These are phyloP conservation scores for Myrmecobius fasciatus DNA, from an alignment of 2,113 vertebrate species.

Conservation along the genomic window DNA sequence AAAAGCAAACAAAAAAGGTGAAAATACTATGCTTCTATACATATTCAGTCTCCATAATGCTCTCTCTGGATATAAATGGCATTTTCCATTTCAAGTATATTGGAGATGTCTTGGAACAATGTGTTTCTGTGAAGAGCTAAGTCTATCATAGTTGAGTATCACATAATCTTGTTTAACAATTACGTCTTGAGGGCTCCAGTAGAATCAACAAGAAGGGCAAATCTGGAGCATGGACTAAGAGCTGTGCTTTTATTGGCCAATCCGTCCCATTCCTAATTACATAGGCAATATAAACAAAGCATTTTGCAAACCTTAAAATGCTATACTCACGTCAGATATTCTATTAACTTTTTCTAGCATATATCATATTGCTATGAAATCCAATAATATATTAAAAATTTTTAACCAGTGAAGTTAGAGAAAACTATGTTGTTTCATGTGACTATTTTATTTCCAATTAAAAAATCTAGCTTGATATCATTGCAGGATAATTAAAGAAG, in stretches of 20 bases:
- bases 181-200: neutral
- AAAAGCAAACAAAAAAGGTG: too few relatives aligned
- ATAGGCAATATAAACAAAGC: neutral
- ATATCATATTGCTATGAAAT: neutral
- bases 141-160: too few relatives aligned
- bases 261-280: neutral
- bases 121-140: too few relatives aligned
- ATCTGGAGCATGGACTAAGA: neutral
- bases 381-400: neutral
- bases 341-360: constrained; percentile 16
- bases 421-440: neutral
- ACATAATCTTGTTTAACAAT: neutral
- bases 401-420: neutral
- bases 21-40: too few relatives aligned
- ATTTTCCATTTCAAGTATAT: too few relatives aligned
- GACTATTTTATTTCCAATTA: neutral
- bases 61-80: too few relatives aligned
- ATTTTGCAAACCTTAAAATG: neutral
- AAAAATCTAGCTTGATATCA: neutral
- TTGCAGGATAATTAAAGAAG: neutral
- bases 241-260: neutral
- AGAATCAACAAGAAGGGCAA: neutral
- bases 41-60: too few relatives aligned
- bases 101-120: too few relatives aligned
- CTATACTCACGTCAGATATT: neutral